These are phyloP conservation scores for Dendrocincla fuliginosa DNA, from an alignment of 2,797 vertebrate species.

Conservation along the genomic window DNA sequence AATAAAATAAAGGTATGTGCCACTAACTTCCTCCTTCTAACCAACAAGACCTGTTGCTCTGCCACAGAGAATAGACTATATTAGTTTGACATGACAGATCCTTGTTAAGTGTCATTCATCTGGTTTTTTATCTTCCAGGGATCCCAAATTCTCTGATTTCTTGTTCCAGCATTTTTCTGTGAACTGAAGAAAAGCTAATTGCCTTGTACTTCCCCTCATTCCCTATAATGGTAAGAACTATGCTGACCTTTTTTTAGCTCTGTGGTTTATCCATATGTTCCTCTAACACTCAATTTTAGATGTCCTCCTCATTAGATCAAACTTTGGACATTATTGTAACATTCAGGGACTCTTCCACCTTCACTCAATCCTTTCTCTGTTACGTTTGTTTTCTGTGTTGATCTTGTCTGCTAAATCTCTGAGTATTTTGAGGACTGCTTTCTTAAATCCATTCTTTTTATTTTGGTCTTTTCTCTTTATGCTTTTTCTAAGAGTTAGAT, in stretches of 20 bases:
- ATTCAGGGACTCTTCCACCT: background rate
- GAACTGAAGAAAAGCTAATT: background rate
- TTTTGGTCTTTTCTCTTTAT: background rate
- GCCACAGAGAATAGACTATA: background rate
- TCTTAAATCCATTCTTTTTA: background rate
- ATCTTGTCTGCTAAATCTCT: background rate
- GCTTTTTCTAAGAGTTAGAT: background rate
- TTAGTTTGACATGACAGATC: background rate
- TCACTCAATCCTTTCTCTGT: background rate
- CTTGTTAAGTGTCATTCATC: background rate
- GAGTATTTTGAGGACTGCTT: background rate
- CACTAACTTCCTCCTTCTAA: background rate
- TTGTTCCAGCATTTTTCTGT: background rate
- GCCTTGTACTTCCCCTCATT: background rate
- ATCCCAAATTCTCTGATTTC: background rate
- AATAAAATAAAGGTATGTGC: background rate
- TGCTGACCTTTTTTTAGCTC: background rate
- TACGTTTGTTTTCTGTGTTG: background rate
- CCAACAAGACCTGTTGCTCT: background rate
- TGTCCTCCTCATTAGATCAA: background rate
- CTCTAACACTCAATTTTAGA: background rate
- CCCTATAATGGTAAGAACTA: background rate
- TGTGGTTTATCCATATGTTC: background rate
- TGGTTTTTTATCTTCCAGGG: background rate
- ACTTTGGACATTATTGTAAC: background rate